Conservation (phyloP, 2,888 invertebrate genomes). For the Aleiodes alternator region DNA sequence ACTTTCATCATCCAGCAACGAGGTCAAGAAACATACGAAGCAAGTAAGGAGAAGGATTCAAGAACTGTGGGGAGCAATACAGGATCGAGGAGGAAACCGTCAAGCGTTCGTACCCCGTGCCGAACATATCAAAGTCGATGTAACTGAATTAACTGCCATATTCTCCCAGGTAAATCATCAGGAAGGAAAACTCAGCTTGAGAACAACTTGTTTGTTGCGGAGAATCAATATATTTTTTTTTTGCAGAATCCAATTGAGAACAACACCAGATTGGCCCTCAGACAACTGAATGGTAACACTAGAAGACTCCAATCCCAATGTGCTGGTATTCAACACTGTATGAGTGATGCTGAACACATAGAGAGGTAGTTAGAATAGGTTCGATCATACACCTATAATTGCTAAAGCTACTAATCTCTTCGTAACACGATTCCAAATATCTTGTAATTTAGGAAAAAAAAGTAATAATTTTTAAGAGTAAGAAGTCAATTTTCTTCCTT, state of each 20-base stretch:
- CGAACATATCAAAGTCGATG: conserved; percentile 86
- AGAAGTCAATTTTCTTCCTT: too few relatives aligned
- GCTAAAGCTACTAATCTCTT: conserved; percentile 95
- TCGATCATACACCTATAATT: conserved; percentile 92
- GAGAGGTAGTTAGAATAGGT: conserved; percentile 83
- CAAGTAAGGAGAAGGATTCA: conserved; percentile 91
- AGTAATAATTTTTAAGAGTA: too few relatives aligned
- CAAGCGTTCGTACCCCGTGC: conserved; percentile 85
- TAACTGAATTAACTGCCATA: conserved; percentile 84
- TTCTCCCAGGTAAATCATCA: conserved; percentile 82
- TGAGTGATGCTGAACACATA: conserved; percentile 77
- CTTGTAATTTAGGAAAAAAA: conserved; percentile 10
- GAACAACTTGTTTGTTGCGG: conserved; percentile 8
- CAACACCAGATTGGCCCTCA: conserved; percentile 78
- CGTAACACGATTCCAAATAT: conserved; percentile 85
- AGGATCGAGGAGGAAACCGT: conserved; percentile 80
- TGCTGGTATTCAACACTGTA: conserved; percentile 79
- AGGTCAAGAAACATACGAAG: conserved; percentile 88
- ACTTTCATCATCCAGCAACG: conserved; percentile 77
- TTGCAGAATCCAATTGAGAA: conserved; percentile 79
- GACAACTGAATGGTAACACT: too few relatives aligned
- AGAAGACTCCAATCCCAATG: too few relatives aligned
- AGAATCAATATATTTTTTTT: conserved; percentile 39
- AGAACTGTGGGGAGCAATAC: conserved; percentile 89
- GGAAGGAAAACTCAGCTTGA: conserved; percentile 7